Evolutionary conservation across 2,113 vertebrate genomes (phyloP).

Genomic region (Gallinago jamesoni): DNA sequence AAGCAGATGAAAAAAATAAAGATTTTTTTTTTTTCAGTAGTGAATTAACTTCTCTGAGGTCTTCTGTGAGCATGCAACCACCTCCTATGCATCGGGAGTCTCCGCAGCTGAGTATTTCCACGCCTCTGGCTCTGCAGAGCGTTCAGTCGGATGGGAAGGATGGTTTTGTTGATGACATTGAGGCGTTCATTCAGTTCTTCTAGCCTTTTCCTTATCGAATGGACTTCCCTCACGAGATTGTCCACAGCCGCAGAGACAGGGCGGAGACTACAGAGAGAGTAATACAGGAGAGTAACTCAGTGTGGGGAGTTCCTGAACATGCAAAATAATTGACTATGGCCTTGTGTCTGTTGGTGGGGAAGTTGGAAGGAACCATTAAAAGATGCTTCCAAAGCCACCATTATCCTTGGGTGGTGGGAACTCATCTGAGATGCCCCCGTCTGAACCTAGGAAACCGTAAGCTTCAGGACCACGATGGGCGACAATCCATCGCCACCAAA

Average conservation of each 20-base stretch:
- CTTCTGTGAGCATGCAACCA: slow-evolving; percentile 40
- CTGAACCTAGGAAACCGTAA: background rate
- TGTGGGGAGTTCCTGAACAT: background rate
- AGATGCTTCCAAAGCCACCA: background rate
- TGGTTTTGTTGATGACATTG: slow-evolving; percentile 16
- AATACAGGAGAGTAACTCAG: background rate
- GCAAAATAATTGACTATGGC: background rate
- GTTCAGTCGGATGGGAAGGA: slow-evolving; percentile 25
- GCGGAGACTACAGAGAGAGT: slow-evolving; percentile 45
- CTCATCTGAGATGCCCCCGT: background rate
- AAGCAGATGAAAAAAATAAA: background rate
- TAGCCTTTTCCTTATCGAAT: slow-evolving; percentile 60
- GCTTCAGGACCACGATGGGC: background rate
- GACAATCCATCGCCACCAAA: background rate
- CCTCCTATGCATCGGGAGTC: slow-evolving; percentile 25
- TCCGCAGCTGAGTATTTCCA: slow-evolving; percentile 41
- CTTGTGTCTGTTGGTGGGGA: background rate
- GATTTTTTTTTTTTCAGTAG: background rate
- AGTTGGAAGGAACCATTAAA: background rate
- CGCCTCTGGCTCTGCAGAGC: slow-evolving; percentile 57
- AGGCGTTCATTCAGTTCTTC: slow-evolving; percentile 60
- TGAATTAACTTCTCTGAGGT: slow-evolving; percentile 26
- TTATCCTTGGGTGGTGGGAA: background rate
- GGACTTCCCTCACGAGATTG: slow-evolving; percentile 66
- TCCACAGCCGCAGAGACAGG: slow-evolving; percentile 67